A percentile compares a stretch with the other conserved stretches of the same genome.
These are phyloP conservation scores for Mastigias papua DNA, from an alignment of 30 jellyfish, hydroid and myxozoan genomes.

Conservation along the genomic window DNA sequence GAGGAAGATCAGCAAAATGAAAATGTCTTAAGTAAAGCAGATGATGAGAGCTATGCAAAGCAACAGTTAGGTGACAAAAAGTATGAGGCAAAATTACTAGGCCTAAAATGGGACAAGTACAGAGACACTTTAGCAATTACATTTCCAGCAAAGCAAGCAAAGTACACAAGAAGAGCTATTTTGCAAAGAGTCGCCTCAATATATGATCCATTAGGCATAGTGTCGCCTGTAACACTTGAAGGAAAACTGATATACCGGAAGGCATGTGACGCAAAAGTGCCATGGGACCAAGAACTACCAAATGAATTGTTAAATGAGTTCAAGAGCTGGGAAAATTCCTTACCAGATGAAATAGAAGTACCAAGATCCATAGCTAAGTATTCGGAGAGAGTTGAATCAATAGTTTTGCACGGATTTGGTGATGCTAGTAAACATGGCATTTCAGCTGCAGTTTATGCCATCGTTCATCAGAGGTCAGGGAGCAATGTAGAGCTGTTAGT, in stretches of 20 bases:
- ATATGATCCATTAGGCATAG: no score
- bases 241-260: constrained; percentile 58
- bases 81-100: no score
- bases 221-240: constrained; percentile 62
- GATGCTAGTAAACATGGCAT: constrained; percentile 60
- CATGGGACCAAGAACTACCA: constrained; percentile 67
- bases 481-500: constrained; percentile 20
- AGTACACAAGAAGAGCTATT: no score
- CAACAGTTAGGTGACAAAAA: no score
- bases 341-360: constrained; percentile 35
- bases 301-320: constrained; percentile 11
- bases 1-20: no score
- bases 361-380: constrained; percentile 36
- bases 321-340: no score
- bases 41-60: no score
- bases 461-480: constrained; percentile 13
- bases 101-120: constrained; percentile 56
- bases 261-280: constrained; percentile 41
- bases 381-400: constrained; percentile 13
- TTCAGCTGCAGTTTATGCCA: constrained; percentile 47
- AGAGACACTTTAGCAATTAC: no score
- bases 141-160: no score
- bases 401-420: constrained; percentile 58
- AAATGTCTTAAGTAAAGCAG: no score
- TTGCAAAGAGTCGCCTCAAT: no score